phyloP scores from a whole-genome alignment of 2,797 vertebrate genomes.

The Pachyuromys duprasi region DNA sequence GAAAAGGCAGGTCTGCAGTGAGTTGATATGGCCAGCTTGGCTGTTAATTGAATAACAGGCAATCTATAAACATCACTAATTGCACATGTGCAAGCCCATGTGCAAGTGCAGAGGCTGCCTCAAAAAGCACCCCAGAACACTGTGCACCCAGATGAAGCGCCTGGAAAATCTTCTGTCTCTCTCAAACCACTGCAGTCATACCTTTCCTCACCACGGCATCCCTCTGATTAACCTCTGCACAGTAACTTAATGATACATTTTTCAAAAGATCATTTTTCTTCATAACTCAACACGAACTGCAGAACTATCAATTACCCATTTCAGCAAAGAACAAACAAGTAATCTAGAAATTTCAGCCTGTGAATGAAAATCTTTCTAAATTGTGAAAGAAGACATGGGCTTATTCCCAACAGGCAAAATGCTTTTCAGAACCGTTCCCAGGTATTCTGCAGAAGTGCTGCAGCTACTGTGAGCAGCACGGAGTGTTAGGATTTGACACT shows the following conservation, averaged over 20 bases:
- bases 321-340: slow-evolving; percentile 81
- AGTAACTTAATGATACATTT: slow-evolving; percentile 64
- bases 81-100: slow-evolving; percentile 85
- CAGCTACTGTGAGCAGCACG: slow-evolving; percentile 78
- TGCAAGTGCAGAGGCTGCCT: slow-evolving; percentile 80
- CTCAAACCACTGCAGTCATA: slow-evolving; percentile 70
- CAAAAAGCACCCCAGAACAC: slow-evolving; percentile 66
- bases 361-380: slow-evolving; percentile 68
- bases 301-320: slow-evolving; percentile 76
- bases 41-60: slow-evolving; percentile 88
- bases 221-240: slow-evolving; percentile 59
- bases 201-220: neutral
- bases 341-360: slow-evolving; percentile 71
- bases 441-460: slow-evolving; percentile 73
- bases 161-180: slow-evolving; percentile 69
- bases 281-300: slow-evolving; percentile 51
- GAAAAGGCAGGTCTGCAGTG: slow-evolving; percentile 88
- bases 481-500: slow-evolving; percentile 78
- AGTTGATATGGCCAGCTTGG: slow-evolving; percentile 87
- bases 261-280: slow-evolving; percentile 75
- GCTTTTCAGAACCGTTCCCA: slow-evolving; percentile 59
- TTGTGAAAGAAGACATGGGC: slow-evolving; percentile 69
- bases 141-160: slow-evolving; percentile 68
- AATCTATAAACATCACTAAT: slow-evolving; percentile 90
- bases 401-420: slow-evolving; percentile 65